Evolutionary conservation across 1,140 invertebrate species (phyloP), one percentile per base, ranked within the genome.

Genomic region (Microplitis demolitor): DNA sequence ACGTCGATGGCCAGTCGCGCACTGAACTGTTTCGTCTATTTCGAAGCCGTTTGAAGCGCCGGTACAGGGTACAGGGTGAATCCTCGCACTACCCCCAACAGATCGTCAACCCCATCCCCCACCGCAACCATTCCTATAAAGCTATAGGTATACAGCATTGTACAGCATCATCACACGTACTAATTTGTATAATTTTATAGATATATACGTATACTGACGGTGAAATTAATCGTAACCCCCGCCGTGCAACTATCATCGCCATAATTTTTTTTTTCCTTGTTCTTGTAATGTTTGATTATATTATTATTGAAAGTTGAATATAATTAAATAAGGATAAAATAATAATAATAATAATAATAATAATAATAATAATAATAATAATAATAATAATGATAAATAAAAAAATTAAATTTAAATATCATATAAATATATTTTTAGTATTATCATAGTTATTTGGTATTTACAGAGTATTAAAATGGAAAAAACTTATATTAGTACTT

Each of bases 1-100:
- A 82, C 82, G 79, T 81, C 82, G 82, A 80, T 80, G 77, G 82
- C 79, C 82, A 80, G 78, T 80, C 83, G 83, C 82, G 82, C 74
- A 84, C 83, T 84, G 82, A 84, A 84, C 77, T 83, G 82, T 78
- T 78, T 24, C 24, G 24, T 24, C 24, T 24, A 24, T 24, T 24
- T 69, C 78, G 77, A 71, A 67, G 62, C 39, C 8, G 39, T 45
- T 45, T 45, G 39, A 45, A 45, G 39, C 39, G 39, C 39, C 39
- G 39, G 39, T 45, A 45, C 39, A 45, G 39, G 39, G 39, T 45
- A 45, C 39, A 45, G 39, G 39, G n/a, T 64, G 37, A 39, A 14
- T 39, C 31, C 35, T 64, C 16, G 33, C 45, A 39, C n/a, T 13
- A 35, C 37, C 34, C 14, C 77, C 76, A 72, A 79, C 77, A 79